phyloP scores from a whole-genome alignment of 2,888 invertebrate genomes.

The Molorchus minor region DNA sequence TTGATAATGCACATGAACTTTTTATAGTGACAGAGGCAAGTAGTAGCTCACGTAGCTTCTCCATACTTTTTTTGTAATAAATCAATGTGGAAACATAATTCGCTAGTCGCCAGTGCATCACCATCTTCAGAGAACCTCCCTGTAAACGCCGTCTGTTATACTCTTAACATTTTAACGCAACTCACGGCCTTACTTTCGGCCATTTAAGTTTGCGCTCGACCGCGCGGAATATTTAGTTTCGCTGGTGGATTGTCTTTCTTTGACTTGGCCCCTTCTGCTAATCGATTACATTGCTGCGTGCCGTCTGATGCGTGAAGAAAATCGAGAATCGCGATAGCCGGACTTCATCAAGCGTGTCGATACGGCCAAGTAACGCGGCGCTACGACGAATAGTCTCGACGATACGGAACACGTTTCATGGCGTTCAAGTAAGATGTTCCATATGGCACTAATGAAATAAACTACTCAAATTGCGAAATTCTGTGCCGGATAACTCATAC shows the following conservation, averaged over 20 bases:
- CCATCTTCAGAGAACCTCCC: too few relatives aligned
- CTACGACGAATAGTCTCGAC: not conserved
- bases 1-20: too few relatives aligned
- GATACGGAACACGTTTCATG: not conserved
- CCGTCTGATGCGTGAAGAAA: constrained; percentile 50
- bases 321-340: constrained; percentile 47
- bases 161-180: constrained; percentile 49
- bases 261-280: constrained; percentile 28
- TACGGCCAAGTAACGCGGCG: constrained; percentile 29
- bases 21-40: too few relatives aligned
- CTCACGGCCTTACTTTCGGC: constrained; percentile 50
- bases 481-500: too few relatives aligned
- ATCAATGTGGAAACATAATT: too few relatives aligned
- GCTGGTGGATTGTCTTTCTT: constrained; percentile 52
- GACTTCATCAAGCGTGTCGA: constrained; percentile 47
- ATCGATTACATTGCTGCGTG: constrained; percentile 50
- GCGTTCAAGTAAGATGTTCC: too few relatives aligned
- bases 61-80: too few relatives aligned
- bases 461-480: too few relatives aligned
- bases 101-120: too few relatives aligned
- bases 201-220: constrained; percentile 55
- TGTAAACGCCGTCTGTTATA: too few relatives aligned
- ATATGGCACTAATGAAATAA: too few relatives aligned
- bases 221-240: constrained; percentile 56
- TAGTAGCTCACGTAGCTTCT: too few relatives aligned